Percentiles rank a stretch among this genome's conserved stretches.
phyloP scores from a whole-genome alignment of 2,797 vertebrate species.

The Rhincodon typus region DNA sequence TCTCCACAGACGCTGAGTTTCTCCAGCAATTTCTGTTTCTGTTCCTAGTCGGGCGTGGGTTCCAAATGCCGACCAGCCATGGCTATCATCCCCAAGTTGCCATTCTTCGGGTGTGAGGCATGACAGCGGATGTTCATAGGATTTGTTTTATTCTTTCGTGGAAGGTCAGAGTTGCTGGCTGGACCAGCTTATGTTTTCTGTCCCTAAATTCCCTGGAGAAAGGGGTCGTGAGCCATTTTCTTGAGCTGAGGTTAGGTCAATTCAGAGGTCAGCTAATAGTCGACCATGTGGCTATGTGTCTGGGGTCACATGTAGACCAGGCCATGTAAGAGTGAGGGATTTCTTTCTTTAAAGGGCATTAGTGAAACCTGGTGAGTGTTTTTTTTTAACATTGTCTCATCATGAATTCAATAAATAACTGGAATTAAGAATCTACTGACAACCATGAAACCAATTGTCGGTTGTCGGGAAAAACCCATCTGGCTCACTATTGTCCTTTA shows the following conservation, averaged over 20 bases:
- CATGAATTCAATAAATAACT: too few species aligned
- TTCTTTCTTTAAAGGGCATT: background rate
- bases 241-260: background rate
- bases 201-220: background rate
- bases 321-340: too few species aligned
- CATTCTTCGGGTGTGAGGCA: background rate
- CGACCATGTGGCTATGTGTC: background rate
- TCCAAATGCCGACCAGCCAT: background rate
- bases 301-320: background rate
- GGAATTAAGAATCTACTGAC: too few species aligned
- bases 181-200: background rate
- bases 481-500: too few species aligned
- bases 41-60: background rate
- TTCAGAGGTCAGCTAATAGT: background rate
- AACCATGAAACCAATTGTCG: too few species aligned
- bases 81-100: background rate
- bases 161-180: too few species aligned
- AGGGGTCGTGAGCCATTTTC: too few species aligned
- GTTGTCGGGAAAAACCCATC: too few species aligned
- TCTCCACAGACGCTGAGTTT: too few species aligned
- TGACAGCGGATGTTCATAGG: background rate
- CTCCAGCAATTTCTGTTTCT: background rate
- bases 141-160: background rate
- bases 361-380: background rate
- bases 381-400: too few species aligned